Percentiles rank a stretch among this genome's conserved stretches.
phyloP scores from a whole-genome alignment of 2,797 vertebrate species.

The Gymnopithys bicolor region DNA sequence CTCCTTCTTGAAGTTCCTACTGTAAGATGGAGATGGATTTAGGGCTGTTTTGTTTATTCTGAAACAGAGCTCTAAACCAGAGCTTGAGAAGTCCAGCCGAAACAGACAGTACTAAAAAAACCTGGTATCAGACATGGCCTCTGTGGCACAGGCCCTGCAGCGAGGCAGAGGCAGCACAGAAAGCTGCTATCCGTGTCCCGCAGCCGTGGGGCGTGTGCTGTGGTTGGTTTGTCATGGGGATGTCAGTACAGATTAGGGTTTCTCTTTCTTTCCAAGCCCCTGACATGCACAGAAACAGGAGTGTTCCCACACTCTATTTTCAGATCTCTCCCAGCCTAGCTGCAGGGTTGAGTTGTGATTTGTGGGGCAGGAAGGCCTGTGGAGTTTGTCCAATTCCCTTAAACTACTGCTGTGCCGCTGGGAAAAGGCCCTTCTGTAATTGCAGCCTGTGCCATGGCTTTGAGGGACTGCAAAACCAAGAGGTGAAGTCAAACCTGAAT shows the following conservation, averaged over 20 bases:
- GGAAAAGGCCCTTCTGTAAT: constrained; percentile 8
- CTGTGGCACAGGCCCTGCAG: neutral
- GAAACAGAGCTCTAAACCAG: neutral
- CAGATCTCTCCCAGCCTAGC: neutral
- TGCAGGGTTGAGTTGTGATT: constrained; percentile 10
- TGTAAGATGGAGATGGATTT: neutral
- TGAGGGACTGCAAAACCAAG: neutral
- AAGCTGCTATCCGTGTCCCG: neutral
- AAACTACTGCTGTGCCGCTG: neutral
- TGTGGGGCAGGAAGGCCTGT: constrained; percentile 25
- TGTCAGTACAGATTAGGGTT: neutral
- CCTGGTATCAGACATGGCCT: fast-evolving
- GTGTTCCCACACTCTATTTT: constrained; percentile 23
- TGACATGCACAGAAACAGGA: neutral
- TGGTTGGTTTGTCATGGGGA: neutral
- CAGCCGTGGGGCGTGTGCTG: neutral
- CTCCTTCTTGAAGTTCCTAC: neutral
- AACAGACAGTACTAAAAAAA: fast-evolving
- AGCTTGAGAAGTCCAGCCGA: neutral
- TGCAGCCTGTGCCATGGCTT: neutral
- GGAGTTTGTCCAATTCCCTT: neutral
- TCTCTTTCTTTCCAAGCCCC: neutral
- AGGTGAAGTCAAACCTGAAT: neutral
- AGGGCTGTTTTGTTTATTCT: neutral
- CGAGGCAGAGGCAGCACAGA: neutral